A percentile compares a stretch with the other conserved stretches of the same genome.
phyloP scores from a whole-genome alignment of 1,140 invertebrate species.

The Thaumatotibia leucotreta region DNA sequence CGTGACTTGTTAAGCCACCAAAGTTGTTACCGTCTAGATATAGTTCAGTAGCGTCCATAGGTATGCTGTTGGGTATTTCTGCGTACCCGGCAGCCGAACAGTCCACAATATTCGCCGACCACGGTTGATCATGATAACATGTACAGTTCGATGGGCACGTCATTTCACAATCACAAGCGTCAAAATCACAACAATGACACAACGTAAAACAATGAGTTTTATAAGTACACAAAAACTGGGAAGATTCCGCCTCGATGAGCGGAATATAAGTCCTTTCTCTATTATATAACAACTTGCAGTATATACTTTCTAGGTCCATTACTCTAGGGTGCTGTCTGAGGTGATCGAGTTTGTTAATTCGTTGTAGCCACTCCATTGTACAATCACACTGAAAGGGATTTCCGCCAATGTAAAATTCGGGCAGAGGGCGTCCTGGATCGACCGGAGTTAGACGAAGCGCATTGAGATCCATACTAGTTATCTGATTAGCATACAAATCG shows the following conservation, averaged over 20 bases:
- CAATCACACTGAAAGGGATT: conserved; percentile 93
- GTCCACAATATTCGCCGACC: conserved; percentile 95
- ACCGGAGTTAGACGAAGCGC: conserved; percentile 85
- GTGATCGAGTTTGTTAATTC: conserved; percentile 86
- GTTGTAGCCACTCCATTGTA: conserved; percentile 92
- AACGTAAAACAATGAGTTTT: conserved; percentile 94
- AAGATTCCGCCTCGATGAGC: conserved; percentile 88
- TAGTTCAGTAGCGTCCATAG: conserved; percentile 96
- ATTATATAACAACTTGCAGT: conserved; percentile 92
- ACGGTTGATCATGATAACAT: conserved; percentile 95
- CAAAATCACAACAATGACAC: conserved; percentile 96
- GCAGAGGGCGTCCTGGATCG: conserved; percentile 81
- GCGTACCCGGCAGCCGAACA: conserved; percentile 89
- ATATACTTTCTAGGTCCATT: conserved; percentile 93
- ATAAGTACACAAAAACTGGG: conserved; percentile 94
- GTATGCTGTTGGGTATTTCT: conserved; percentile 89
- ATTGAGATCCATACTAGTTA: conserved; percentile 88
- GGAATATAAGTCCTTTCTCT: conserved; percentile 88
- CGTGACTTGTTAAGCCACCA: conserved; percentile 89
- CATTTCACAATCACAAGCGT: conserved; percentile 97
- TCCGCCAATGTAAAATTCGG: conserved; percentile 91
- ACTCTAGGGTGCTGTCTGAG: conserved; percentile 90
- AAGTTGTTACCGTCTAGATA: conserved; percentile 95
- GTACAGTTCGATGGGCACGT: conserved; percentile 95
- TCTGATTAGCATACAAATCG: conserved; percentile 91